Evolutionary conservation across 2,113 vertebrate species (phyloP).

Genomic region (Platycercus adscitus): DNA sequence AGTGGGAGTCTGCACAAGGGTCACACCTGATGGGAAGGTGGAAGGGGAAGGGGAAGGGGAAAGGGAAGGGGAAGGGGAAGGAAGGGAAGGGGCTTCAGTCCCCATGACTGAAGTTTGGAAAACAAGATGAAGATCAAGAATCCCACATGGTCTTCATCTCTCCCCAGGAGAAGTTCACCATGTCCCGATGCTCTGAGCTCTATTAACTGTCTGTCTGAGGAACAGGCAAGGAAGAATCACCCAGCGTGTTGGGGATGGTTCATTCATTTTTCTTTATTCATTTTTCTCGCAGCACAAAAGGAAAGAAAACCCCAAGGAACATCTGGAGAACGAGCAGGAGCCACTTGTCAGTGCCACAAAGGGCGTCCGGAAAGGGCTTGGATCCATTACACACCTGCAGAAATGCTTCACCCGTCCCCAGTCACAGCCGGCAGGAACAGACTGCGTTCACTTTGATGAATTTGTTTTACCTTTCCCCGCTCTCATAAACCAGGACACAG

Average conservation of each 20-base stretch:
- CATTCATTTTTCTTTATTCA: conserved; percentile 31
- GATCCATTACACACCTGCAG: rapidly evolving
- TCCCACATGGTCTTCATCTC: neutral
- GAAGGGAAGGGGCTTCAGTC: neutral
- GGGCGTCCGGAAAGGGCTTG: neutral
- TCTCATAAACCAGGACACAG: neutral
- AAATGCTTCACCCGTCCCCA: neutral
- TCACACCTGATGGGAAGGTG: too few species aligned
- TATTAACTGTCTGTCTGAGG: neutral
- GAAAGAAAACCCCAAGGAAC: neutral
- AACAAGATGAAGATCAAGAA: neutral
- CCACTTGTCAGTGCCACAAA: neutral
- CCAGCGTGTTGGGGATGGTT: neutral
- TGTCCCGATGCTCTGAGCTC: neutral
- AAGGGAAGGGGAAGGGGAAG: too few species aligned
- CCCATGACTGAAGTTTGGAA: neutral
- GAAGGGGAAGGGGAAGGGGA: neutral
- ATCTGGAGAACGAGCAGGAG: conserved; percentile 7
- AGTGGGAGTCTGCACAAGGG: rapidly evolving
- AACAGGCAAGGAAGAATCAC: neutral
- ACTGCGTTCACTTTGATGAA: neutral
- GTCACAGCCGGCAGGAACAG: neutral
- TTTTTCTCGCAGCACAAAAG: neutral
- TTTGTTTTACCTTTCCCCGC: neutral
- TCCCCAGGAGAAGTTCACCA: neutral